These are phyloP conservation scores for Pinctada fucata DNA, from an alignment of 2,888 invertebrate genomes.

Conservation along the genomic window DNA sequence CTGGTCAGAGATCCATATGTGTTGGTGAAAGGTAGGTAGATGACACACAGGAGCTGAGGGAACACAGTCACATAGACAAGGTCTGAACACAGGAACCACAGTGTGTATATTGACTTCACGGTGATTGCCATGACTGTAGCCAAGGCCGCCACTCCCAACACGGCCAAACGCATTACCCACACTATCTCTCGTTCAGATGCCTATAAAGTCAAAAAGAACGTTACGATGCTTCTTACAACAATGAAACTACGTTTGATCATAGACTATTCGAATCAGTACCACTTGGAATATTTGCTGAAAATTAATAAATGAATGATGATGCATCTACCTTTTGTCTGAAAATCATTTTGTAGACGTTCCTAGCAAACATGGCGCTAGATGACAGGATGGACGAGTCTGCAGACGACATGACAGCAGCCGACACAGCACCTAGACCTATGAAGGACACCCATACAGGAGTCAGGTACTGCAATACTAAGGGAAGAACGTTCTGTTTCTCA, in stretches of 20 bases:
- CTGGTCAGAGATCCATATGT: slow-evolving; percentile 93
- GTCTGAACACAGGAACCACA: slow-evolving; percentile 99
- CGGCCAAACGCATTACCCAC: slow-evolving; percentile 91
- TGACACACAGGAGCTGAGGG: slow-evolving; percentile 98
- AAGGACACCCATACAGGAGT: slow-evolving; percentile 98
- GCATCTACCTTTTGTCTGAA: slow-evolving; percentile 89
- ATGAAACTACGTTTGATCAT: no score
- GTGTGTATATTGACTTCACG: slow-evolving; percentile 97
- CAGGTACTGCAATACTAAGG: slow-evolving; percentile 96
- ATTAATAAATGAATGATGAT: no score
- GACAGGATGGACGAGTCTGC: slow-evolving; percentile 99
- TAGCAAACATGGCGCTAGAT: slow-evolving; percentile 98
- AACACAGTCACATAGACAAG: slow-evolving; percentile 98
- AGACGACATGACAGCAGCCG: slow-evolving; percentile 99
- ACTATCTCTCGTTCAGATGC: slow-evolving; percentile 98
- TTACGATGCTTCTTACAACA: no score
- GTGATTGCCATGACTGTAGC: slow-evolving; percentile 96
- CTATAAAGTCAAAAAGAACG: slow-evolving; percentile 76
- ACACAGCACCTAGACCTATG: slow-evolving; percentile 98
- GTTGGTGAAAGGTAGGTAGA: slow-evolving; percentile 96
- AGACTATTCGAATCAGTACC: no score
- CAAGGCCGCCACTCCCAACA: slow-evolving; percentile 92
- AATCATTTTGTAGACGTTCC: slow-evolving; percentile 98
- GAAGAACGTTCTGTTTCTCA: slow-evolving; percentile 95
- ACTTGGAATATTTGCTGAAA: no score